A percentile compares a stretch with the other conserved stretches of the same genome.
These are phyloP conservation scores for Oreonectes daqikongensis DNA, from an alignment of 2,797 vertebrate species.

Conservation along the genomic window DNA sequence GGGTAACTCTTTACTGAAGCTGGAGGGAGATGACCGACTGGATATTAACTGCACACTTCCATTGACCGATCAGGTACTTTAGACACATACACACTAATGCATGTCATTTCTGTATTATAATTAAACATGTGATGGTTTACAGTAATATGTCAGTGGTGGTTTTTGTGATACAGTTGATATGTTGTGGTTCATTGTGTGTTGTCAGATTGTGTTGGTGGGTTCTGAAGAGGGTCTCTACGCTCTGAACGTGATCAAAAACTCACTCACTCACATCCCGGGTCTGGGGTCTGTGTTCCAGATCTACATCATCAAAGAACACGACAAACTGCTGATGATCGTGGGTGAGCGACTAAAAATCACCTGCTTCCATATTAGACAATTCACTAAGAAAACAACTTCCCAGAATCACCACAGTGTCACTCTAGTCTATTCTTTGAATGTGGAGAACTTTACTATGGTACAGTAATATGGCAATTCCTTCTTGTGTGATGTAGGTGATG, in stretches of 20 bases:
- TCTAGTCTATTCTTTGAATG: no score
- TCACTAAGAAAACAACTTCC: no score
- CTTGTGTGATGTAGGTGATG: conserved; percentile 82
- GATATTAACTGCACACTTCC: conserved; percentile 98
- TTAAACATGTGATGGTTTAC: no score
- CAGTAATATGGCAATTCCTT: no score
- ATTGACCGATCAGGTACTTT: conserved; percentile 92
- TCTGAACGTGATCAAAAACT: conserved; percentile 97
- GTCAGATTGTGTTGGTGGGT: conserved; percentile 94
- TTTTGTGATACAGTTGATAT: no score
- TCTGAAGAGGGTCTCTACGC: conserved; percentile 98
- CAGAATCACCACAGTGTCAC: no score
- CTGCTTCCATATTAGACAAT: no score
- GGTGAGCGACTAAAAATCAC: conserved; percentile 74
- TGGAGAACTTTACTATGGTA: no score
- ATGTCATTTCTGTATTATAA: no score
- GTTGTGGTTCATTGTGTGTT: background rate
- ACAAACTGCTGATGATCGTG: conserved; percentile 97
- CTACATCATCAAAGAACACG: conserved; percentile 95
- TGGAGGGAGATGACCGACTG: conserved; percentile 95
- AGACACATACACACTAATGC: background rate
- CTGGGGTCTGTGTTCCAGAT: conserved; percentile 97
- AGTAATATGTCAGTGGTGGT: no score
- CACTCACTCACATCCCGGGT: conserved; percentile 93
- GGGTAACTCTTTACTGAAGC: conserved; percentile 94